Base-by-base conservation (phyloP, 2,888 invertebrate genomes). In the Trisateles emortualis region DNA sequence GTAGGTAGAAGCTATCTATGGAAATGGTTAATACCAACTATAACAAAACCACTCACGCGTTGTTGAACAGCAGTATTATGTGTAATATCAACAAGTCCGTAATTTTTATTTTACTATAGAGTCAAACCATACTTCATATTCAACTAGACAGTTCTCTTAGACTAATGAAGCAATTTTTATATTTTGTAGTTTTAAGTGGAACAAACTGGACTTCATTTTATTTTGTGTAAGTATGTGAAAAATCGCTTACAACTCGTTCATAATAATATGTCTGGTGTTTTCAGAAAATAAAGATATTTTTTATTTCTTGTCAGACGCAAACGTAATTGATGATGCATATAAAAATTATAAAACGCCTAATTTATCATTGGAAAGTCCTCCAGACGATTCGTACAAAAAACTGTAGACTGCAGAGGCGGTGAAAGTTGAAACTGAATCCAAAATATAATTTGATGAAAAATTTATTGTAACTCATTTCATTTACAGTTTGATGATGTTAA, bases 321-420 rank as follows among this genome's bases (percentile, higher is more conserved):
- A 59, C 30, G 59, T 58, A 68, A 72, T 64, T 71, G 53, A 79
- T 75, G 59, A 59, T 32, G 38, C 67, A 39, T 65, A 73, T 74
- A 64, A 77, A 67, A 55, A 64, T 67, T 54, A 73, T 72, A 54
- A 81, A 72, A 73, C 61, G 64, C 52, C 57, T 74, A 78, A 79
- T 84, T 83, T 86, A 86, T 85, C 81, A 83, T 80, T 76, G 59
- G 62, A 73, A 79, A 79, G 79, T 75, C 82, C 81, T 83, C 80
- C 75, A 81, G 81, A 80, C 79, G 58, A 44, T 66, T 19, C 52
- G 53, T 53, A 69, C 57, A 64, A 71, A 71, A 63, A 71, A 66
- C 48, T 39, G 57, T 62, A 71, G 68, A 75, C 68, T 70, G 57
- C 63, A 64, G 66, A 74, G 56, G 59, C 55, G 64, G 57, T 53